These are phyloP conservation scores for Cephonodes hylas DNA, from an alignment of 2,888 invertebrate species.

Conservation along the genomic window DNA sequence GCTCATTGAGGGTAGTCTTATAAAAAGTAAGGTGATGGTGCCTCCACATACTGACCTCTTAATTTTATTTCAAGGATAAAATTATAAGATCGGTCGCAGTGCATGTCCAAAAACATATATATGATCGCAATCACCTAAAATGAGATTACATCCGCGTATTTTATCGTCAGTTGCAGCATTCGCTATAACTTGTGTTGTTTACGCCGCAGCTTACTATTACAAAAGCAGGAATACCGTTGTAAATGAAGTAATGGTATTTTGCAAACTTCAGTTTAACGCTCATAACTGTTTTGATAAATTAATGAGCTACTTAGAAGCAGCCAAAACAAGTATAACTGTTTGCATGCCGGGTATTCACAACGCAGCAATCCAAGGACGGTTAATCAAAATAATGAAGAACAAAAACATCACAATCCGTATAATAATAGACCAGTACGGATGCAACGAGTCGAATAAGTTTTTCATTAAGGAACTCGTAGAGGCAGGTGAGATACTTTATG, in stretches of 20 bases:
- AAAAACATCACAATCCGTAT: slow-evolving; percentile 65
- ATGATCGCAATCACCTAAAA: slow-evolving; percentile 69
- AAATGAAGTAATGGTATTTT: slow-evolving; percentile 77
- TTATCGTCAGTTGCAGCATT: slow-evolving; percentile 66
- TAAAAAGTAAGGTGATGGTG: slow-evolving; percentile 32
- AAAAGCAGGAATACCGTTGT: slow-evolving; percentile 59
- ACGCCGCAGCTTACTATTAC: slow-evolving; percentile 70
- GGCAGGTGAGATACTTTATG: slow-evolving; percentile 51
- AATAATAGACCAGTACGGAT: slow-evolving; percentile 66
- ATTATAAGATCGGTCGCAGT: slow-evolving; percentile 53
- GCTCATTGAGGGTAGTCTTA: slow-evolving; percentile 48
- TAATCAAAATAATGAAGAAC: slow-evolving; percentile 58
- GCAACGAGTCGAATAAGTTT: slow-evolving; percentile 63
- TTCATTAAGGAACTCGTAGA: slow-evolving; percentile 66
- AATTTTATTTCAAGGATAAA: slow-evolving; percentile 60
- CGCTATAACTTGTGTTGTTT: slow-evolving; percentile 66
- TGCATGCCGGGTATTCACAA: slow-evolving; percentile 77
- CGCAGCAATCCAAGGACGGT: slow-evolving; percentile 68
- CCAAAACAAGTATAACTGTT: slow-evolving; percentile 59
- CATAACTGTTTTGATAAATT: slow-evolving; percentile 72
- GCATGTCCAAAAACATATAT: slow-evolving; percentile 41
- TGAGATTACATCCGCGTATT: slow-evolving; percentile 63
- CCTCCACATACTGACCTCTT: slow-evolving; percentile 50
- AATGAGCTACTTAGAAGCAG: slow-evolving; percentile 66
- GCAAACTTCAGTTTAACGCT: slow-evolving; percentile 71